A percentile compares a stretch with the other conserved stretches of the same genome.
Conservation (phyloP, 2,888 invertebrate species). For the Clivina fossor region DNA sequence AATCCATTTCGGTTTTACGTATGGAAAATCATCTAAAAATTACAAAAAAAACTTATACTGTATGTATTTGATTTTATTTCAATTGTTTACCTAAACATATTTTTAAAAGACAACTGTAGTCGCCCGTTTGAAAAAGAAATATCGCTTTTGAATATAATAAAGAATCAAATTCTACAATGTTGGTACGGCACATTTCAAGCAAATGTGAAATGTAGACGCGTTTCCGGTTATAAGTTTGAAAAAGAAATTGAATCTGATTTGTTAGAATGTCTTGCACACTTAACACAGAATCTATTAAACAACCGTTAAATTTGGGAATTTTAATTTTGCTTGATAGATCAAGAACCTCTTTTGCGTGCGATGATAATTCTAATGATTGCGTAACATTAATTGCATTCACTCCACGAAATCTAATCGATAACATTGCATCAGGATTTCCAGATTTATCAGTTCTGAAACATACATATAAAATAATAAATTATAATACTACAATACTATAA, state of each 20-base stretch:
- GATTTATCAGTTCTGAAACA: no score
- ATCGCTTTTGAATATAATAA: slow-evolving; percentile 54
- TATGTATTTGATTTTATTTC: background rate
- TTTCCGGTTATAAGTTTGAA: slow-evolving; percentile 50
- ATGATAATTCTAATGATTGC: slow-evolving; percentile 56
- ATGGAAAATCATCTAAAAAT: slow-evolving; percentile 56
- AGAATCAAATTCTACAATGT: slow-evolving; percentile 57
- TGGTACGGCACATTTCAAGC: slow-evolving; percentile 50
- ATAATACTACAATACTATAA: no score
- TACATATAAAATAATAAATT: no score
- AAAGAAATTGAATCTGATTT: slow-evolving; percentile 53
- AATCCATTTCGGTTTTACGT: slow-evolving; percentile 57
- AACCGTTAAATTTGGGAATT: slow-evolving; percentile 53
- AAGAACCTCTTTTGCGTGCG: slow-evolving; percentile 56
- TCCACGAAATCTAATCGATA: slow-evolving; percentile 45
- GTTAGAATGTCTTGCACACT: slow-evolving; percentile 58
- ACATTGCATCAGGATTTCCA: no score
- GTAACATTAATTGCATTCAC: slow-evolving; percentile 52
- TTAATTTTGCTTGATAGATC: slow-evolving; percentile 44
- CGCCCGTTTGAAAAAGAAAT: slow-evolving; percentile 63
- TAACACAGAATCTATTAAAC: slow-evolving; percentile 61
- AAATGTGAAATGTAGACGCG: slow-evolving; percentile 55
- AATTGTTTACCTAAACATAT: slow-evolving; percentile 56
- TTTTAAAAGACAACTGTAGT: slow-evolving; percentile 64
- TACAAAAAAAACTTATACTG: background rate